phyloP scores from a whole-genome alignment of 2,797 vertebrate species.

The Aselliscus stoliczkanus region DNA sequence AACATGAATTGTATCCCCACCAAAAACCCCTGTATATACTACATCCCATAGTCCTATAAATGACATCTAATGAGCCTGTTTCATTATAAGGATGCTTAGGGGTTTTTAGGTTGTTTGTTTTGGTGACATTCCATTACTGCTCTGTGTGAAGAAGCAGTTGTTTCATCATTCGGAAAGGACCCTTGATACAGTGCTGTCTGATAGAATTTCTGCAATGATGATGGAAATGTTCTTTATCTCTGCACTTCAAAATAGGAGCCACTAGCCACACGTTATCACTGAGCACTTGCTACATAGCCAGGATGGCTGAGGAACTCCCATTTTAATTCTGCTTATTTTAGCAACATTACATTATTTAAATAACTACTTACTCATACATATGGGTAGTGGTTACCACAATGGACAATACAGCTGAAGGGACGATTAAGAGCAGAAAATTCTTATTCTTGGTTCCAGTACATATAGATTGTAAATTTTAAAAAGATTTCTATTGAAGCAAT shows the following conservation, averaged over 20 bases:
- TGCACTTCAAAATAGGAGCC: not conserved
- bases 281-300: not conserved
- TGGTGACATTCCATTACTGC: not conserved
- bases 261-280: not conserved
- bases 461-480: not conserved
- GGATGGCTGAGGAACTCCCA: not conserved
- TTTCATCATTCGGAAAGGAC: not conserved
- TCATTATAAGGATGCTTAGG: not conserved
- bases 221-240: not conserved
- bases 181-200: not conserved
- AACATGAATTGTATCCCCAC: not conserved
- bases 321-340: slow-evolving; percentile 1
- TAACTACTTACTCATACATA: not conserved
- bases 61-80: not conserved
- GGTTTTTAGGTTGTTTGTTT: not conserved
- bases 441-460: not conserved
- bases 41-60: not conserved
- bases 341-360: not conserved
- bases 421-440: not conserved
- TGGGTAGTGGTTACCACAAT: not conserved
- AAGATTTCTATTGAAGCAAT: not conserved
- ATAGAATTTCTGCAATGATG: not conserved
- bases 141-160: not conserved
- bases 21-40: not conserved
- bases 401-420: not conserved